Conservation (phyloP, 2,888 invertebrate species). For the Dorcus parallelipipedus region DNA sequence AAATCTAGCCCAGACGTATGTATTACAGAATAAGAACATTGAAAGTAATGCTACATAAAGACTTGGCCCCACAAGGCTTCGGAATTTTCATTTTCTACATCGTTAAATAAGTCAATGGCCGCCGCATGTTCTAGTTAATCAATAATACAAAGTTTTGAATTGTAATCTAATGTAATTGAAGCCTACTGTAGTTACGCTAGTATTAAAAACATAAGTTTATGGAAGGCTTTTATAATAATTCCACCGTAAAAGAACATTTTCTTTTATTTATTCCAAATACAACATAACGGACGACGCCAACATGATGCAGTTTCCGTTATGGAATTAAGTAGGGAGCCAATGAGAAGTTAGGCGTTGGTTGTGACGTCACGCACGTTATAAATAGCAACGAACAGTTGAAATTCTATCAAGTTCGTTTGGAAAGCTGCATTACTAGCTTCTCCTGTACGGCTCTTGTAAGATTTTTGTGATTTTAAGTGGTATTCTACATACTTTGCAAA, state of each 20-base stretch:
- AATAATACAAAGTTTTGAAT: not conserved
- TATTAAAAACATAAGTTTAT: no score
- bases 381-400: conserved; percentile 52
- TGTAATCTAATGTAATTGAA: not conserved
- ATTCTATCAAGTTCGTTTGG: conserved; percentile 61
- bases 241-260: not conserved
- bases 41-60: no score
- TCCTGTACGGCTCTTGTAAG: conserved; percentile 16
- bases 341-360: conserved; percentile 52
- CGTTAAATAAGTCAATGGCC: conserved; percentile 1
- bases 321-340: conserved; percentile 47
- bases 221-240: no score
- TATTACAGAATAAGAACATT: no score
- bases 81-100: conserved; percentile 6
- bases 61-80: no score
- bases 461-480: conserved; percentile 26
- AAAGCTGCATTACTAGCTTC: conserved; percentile 63
- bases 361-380: conserved; percentile 55
- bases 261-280: conserved; percentile 10
- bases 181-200: no score
- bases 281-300: conserved; percentile 7
- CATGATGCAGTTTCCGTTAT: conserved; percentile 30
- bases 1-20: no score
- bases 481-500: conserved; percentile 15
- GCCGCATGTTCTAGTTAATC: not conserved